A percentile compares a stretch with the other conserved stretches of the same genome.
phyloP scores from a whole-genome alignment of 2,797 vertebrate species.

The Falco berigora region DNA sequence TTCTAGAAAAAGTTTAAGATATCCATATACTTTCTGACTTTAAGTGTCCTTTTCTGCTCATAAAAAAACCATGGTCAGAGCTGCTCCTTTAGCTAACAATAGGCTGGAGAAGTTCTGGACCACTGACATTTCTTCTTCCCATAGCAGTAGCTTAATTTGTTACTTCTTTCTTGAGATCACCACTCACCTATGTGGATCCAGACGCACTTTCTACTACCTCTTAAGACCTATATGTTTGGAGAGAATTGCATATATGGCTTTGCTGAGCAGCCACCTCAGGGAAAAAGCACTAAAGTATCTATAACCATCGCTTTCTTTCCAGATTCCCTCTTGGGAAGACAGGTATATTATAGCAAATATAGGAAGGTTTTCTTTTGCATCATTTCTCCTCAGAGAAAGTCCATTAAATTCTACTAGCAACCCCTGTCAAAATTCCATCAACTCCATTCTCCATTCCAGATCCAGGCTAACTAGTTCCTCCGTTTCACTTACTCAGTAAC shows the following conservation, averaged over 20 bases:
- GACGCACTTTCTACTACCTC: not conserved
- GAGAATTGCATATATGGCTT: not conserved
- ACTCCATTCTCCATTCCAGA: not conserved
- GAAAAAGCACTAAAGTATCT: not conserved
- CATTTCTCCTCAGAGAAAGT: not conserved
- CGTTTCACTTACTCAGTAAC: not conserved
- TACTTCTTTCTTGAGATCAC: not conserved
- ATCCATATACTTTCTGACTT: not conserved
- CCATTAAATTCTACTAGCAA: not conserved
- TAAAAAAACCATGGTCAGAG: not conserved
- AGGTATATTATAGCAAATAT: not conserved
- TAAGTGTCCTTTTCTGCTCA: not conserved
- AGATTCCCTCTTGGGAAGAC: not conserved
- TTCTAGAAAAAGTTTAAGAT: not conserved
- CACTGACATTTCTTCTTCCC: not conserved
- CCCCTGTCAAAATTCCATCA: not conserved
- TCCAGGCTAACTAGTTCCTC: not conserved
- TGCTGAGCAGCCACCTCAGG: not conserved
- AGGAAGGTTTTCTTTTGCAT: not conserved
- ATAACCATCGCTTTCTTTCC: not conserved
- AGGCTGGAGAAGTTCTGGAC: not conserved
- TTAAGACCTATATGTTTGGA: not conserved
- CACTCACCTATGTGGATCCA: not conserved
- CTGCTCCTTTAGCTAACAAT: not conserved
- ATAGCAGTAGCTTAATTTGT: not conserved